phyloP scores from a whole-genome alignment of 1,140 invertebrate genomes.

The Reticulitermes speratus region DNA sequence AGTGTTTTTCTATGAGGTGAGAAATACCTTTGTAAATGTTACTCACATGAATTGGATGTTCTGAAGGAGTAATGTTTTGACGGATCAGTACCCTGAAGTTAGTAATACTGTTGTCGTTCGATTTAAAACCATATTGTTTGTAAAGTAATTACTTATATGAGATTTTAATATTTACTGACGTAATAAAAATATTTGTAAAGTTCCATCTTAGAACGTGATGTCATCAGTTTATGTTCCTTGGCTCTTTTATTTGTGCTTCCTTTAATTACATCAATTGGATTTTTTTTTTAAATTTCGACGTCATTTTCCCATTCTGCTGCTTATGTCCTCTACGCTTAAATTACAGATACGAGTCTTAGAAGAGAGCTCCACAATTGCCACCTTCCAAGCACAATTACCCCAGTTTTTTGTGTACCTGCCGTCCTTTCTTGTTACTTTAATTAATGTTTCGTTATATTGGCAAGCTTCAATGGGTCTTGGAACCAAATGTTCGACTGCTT shows the following conservation, averaged over 20 bases:
- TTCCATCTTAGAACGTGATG: neutral
- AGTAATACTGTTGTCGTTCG: too few species aligned
- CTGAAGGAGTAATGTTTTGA: too few species aligned
- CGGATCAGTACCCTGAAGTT: too few species aligned
- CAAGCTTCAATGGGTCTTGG: constrained; percentile 1
- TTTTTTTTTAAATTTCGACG: neutral
- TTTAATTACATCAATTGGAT: constrained; percentile 6
- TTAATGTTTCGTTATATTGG: constrained; percentile 7
- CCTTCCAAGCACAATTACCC: neutral
- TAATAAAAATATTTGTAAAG: neutral
- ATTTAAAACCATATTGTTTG: too few species aligned
- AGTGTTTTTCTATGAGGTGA: too few species aligned
- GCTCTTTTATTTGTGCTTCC: neutral
- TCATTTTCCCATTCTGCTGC: constrained; percentile 5
- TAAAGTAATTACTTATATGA: neutral
- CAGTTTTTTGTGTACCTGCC: neutral
- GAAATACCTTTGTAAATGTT: too few species aligned
- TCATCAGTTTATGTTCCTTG: neutral
- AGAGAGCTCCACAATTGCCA: constrained; percentile 1
- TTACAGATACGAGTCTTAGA: constrained; percentile 16
- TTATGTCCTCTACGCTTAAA: constrained; percentile 4
- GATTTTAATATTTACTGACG: neutral
- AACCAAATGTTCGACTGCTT: neutral
- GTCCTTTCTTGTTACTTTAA: constrained; percentile 14
- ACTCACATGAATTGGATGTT: too few species aligned